Evolutionary conservation across 2,888 invertebrate genomes (phyloP), one percentile per base, ranked within the genome.

Genomic region (Aquatica leii): DNA sequence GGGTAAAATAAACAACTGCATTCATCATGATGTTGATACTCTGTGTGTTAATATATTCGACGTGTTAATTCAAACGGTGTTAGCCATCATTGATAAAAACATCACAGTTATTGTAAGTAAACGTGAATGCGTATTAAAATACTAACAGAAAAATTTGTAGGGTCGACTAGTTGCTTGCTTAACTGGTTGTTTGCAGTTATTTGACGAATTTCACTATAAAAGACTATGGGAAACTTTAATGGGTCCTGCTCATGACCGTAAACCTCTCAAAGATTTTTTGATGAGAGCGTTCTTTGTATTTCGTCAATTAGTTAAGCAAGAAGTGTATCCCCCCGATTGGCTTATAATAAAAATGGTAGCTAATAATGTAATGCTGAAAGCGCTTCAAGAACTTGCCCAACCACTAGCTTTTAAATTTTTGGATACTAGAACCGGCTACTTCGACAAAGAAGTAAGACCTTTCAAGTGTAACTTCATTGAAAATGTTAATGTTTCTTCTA

Each of bases 321-420:
- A 92, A 71, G 89, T 91, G 0, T 97, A 94, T 74, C 93, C 95
- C 1, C 85, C 88, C 0, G 96, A 97, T 78, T 98, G 97, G 97
- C 86, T 95, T 71, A 89, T 95, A 9, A 90, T 97, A 80, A 88
- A 93, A 77, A 91, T 97, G 83, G 90, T 94, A 59, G 91, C 92
- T 54, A 97, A 95, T 78, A 90, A 91, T 80, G 90, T 94, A 0
- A 87, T 97, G 62, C 83, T 97, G 14, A 91, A 91, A 46, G 91
- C 96, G 0, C 83, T 95, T 14, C 92, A 95, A 79, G 94, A 97
- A 77, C 87, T 97, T 63, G 93, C 95, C 0, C 93, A 94, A 72
- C 94, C 95, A 0, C 83, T 97, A 54, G 90, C 93, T 1, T 92
- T 92, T 74, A 87, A 92, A 67, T 96, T 95, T 79, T 83, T 95